phyloP scores from a whole-genome alignment of 2,888 invertebrate species.

The Melanostoma scalare region DNA sequence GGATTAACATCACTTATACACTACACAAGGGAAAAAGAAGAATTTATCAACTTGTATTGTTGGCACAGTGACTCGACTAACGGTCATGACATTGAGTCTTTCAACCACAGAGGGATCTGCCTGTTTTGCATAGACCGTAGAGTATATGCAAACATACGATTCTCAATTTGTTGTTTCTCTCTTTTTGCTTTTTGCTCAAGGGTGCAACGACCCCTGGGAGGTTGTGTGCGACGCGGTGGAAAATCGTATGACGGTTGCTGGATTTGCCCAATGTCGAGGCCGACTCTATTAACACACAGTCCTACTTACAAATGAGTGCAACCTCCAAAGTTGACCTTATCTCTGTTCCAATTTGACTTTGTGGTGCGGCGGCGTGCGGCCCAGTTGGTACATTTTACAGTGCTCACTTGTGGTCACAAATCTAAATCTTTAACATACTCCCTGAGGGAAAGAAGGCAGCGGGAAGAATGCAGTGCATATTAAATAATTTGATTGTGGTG shows the following conservation, averaged over 20 bases:
- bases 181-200: neutral
- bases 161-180: slow-evolving; percentile 14
- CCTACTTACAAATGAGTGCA: slow-evolving; percentile 54
- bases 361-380: no score
- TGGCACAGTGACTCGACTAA: slow-evolving; percentile 23
- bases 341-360: slow-evolving; percentile 7
- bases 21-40: neutral
- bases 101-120: no score
- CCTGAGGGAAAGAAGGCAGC: neutral
- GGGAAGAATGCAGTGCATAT: slow-evolving; percentile 21
- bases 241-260: slow-evolving; percentile 3
- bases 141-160: slow-evolving; percentile 39
- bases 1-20: slow-evolving; percentile 53
- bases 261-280: no score
- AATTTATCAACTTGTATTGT: slow-evolving; percentile 7
- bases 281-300: slow-evolving; percentile 64
- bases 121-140: slow-evolving; percentile 60
- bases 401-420: slow-evolving; percentile 28
- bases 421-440: slow-evolving; percentile 1
- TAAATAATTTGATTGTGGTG: slow-evolving; percentile 58
- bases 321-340: slow-evolving; percentile 61
- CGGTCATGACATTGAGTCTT: no score
- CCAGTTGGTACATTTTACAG: slow-evolving; percentile 14
- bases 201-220: slow-evolving; percentile 48
- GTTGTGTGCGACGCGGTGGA: slow-evolving; percentile 8